These are phyloP conservation scores for Caenorhabditis sp. DNA, from an alignment of 2,888 invertebrate genomes.

Conservation along the genomic window DNA sequence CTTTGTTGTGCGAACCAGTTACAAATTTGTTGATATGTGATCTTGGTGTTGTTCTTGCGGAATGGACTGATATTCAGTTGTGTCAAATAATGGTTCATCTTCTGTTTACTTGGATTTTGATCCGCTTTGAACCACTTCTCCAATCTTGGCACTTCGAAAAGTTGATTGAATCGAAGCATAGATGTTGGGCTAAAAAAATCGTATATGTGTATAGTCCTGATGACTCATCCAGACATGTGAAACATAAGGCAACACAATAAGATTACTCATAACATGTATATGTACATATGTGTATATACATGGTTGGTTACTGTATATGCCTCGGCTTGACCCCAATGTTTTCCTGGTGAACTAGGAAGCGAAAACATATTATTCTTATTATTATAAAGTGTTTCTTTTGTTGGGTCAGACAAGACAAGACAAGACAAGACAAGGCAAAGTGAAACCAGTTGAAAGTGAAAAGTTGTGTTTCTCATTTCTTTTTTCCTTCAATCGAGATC, in stretches of 20 bases:
- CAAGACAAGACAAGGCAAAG: not conserved
- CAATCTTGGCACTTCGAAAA: conserved; percentile 89
- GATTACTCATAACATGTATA: conserved; percentile 24
- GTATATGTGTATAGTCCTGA: conserved; percentile 13
- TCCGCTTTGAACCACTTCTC: conserved; percentile 93
- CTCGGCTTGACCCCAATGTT: not conserved
- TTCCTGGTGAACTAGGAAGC: no score
- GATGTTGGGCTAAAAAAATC: conserved; percentile 47
- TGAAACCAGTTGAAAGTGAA: conserved; percentile 30
- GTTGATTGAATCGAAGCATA: conserved; percentile 59
- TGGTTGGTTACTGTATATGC: not conserved
- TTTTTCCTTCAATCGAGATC: conserved; percentile 10
- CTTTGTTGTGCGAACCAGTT: conserved; percentile 90
- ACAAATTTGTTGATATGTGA: conserved; percentile 63
- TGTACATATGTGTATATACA: no score
- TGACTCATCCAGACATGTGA: conserved; percentile 2
- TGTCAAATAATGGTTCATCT: conserved; percentile 92
- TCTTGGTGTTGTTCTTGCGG: conserved; percentile 73
- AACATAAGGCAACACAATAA: conserved; percentile 8
- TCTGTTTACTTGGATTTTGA: conserved; percentile 94
- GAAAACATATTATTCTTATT: not conserved
- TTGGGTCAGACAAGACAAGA: not conserved
- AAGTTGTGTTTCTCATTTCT: conserved; percentile 1
- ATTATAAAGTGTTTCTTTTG: not conserved
- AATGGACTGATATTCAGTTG: conserved; percentile 92